phyloP scores from a whole-genome alignment of 2,113 vertebrate species.

The Saimiri boliviensis region DNA sequence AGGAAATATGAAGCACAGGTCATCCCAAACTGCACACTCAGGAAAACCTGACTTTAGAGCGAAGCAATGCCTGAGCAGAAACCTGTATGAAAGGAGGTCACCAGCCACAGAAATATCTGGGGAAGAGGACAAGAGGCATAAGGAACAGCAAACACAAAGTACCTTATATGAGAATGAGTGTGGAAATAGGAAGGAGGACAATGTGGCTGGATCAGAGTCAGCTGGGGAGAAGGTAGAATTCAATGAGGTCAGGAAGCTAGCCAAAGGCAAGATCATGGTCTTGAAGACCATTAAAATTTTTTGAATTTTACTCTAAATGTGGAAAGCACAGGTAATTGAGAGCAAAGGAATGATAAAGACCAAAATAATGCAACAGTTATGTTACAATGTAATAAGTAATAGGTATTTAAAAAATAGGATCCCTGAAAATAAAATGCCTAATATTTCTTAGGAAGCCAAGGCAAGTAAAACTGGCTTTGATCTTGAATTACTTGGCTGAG shows the following conservation, averaged over 20 bases:
- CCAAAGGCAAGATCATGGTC: conserved; percentile 35
- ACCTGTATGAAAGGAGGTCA: background rate
- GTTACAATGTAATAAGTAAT: background rate
- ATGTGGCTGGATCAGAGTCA: background rate
- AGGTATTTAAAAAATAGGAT: background rate
- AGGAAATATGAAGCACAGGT: conserved; percentile 70
- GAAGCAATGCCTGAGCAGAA: background rate
- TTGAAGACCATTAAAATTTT: conserved; percentile 11
- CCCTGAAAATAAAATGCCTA: background rate
- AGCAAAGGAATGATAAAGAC: background rate
- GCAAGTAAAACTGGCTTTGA: background rate
- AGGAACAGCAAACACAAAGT: background rate
- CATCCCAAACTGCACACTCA: conserved; percentile 59
- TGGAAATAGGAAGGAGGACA: conserved; percentile 40
- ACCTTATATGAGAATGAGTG: background rate
- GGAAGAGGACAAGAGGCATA: background rate
- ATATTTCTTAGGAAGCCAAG: background rate
- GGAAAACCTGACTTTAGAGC: background rate
- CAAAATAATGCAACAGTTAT: conserved; percentile 17
- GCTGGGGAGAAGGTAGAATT: background rate
- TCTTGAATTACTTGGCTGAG: conserved; percentile 16
- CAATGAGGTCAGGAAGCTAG: conserved; percentile 53
- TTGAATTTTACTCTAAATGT: conserved; percentile 11
- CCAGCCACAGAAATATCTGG: background rate
- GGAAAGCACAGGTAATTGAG: background rate